Percentiles rank a stretch among this genome's conserved stretches.
These are phyloP conservation scores for Bombus sibiricus DNA, from an alignment of 1,140 invertebrate genomes.

Conservation along the genomic window DNA sequence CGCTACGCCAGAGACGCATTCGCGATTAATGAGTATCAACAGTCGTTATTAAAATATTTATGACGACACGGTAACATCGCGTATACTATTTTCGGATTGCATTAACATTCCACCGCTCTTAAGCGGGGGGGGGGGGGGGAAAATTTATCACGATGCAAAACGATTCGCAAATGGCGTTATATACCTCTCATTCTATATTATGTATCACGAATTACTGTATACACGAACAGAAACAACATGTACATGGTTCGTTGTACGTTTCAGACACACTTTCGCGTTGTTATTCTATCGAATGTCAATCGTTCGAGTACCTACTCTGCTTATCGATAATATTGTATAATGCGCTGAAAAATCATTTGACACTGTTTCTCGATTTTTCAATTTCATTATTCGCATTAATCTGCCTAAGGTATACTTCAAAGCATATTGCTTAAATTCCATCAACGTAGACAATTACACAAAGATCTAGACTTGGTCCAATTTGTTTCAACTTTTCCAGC, in stretches of 20 bases:
- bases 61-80: constrained; percentile 1
- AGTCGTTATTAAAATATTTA: constrained; percentile 47
- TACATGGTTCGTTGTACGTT: not conserved
- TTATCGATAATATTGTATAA: no score
- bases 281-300: no score
- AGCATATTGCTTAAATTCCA: not conserved
- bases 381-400: no score
- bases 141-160: constrained; percentile 30
- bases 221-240: no score
- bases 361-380: no score
- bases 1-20: not conserved
- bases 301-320: no score
- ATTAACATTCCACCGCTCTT: constrained; percentile 39
- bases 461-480: not conserved
- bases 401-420: no score
- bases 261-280: no score
- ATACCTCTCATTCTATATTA: not conserved
- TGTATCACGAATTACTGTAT: no score
- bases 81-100: constrained; percentile 36
- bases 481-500: not conserved
- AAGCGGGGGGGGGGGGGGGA: not conserved
- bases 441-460: no score
- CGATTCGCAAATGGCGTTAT: constrained; percentile 16
- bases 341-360: no score
- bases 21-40: constrained; percentile 44